These are phyloP conservation scores for Sternarchorhynchus goeldii DNA, from an alignment of 2,797 vertebrate species.

Conservation along the genomic window DNA sequence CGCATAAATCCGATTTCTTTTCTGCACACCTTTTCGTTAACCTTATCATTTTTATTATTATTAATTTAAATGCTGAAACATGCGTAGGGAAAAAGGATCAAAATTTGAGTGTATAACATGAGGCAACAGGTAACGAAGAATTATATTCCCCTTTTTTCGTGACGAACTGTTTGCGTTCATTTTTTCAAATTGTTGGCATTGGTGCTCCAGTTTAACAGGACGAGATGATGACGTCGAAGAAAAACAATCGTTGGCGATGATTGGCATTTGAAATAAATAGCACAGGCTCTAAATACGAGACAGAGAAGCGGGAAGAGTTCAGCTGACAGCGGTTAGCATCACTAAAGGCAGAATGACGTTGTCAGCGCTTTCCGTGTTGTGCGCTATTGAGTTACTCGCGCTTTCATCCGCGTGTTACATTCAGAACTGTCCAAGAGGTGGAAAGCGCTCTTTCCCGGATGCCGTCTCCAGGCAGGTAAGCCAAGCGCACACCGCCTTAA, in stretches of 20 bases:
- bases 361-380: conserved; percentile 59
- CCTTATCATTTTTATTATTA: no score
- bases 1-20: no score
- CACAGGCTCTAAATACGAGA: neutral
- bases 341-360: conserved; percentile 64
- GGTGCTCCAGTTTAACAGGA: conserved; percentile 5
- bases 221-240: conserved; percentile 39
- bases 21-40: no score
- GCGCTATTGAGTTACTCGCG: conserved; percentile 76
- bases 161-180: no score
- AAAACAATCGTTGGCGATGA: conserved; percentile 10
- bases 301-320: conserved; percentile 8
- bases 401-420: conserved; percentile 83
- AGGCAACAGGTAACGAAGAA: no score
- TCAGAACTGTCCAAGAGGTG: conserved; percentile 84
- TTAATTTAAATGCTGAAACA: no score
- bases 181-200: conserved; percentile 11
- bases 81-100: no score
- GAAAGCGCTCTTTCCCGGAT: conserved; percentile 74
- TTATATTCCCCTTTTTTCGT: no score
- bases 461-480: conserved; percentile 75
- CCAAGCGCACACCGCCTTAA: neutral
- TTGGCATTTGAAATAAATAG: conserved; percentile 39
- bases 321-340: neutral
- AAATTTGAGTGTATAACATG: no score